Evolutionary conservation across 2,797 vertebrate genomes (phyloP).

Genomic region (Furcifer pardalis): DNA sequence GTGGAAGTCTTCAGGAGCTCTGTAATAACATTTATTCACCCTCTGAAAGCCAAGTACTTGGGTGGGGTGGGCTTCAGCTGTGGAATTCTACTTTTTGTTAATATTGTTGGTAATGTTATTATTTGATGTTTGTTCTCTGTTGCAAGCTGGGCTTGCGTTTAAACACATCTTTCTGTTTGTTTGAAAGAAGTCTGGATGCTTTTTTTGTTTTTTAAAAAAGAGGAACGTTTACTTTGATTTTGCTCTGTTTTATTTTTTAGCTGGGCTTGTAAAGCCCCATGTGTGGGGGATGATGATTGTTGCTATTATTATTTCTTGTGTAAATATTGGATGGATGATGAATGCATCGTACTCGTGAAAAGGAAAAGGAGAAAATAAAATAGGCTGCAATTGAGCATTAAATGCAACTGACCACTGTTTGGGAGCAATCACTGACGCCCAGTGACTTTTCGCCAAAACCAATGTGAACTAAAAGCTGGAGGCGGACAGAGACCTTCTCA

Average conservation of each 20-base stretch:
- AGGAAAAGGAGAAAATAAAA: too few relatives aligned
- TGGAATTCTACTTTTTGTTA: constrained; percentile 50
- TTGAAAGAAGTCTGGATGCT: constrained; percentile 75
- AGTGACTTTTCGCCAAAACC: neutral
- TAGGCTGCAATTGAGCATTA: neutral
- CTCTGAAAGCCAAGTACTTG: neutral
- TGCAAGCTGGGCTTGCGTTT: constrained; percentile 79
- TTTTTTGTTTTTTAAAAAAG: constrained; percentile 31
- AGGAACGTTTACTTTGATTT: constrained; percentile 59
- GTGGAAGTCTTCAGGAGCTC: constrained; percentile 46
- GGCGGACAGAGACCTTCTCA: neutral
- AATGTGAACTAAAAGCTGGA: neutral
- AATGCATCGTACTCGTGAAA: neutral
- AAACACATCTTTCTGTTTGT: constrained; percentile 78
- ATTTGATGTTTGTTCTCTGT: constrained; percentile 73
- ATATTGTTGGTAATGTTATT: constrained; percentile 49
- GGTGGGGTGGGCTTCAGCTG: constrained; percentile 43
- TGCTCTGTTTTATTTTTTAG: constrained; percentile 57
- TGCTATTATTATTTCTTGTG: neutral
- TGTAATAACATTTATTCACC: constrained; percentile 30
- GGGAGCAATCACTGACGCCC: constrained; percentile 3
- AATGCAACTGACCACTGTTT: constrained; percentile 29
- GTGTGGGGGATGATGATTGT: too few relatives aligned
- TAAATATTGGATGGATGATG: constrained; percentile 5
- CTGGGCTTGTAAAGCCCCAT: constrained; percentile 41